Conservation (phyloP, 23 tunicate genomes). For the Clavelina lepadiformis region DNA sequence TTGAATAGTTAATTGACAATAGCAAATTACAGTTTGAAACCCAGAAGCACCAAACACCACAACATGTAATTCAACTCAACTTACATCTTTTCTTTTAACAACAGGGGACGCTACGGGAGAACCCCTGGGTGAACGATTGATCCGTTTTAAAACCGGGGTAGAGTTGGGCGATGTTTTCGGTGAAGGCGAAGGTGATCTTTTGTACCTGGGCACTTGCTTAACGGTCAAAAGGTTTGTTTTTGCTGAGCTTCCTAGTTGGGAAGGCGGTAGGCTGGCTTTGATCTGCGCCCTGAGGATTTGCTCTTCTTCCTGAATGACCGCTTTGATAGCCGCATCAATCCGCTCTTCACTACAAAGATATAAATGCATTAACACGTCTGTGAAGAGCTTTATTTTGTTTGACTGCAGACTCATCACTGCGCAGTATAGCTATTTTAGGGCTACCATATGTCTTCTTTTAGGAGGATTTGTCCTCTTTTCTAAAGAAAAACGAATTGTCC, state of each 20-base stretch:
- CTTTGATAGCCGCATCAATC: constrained; percentile 9
- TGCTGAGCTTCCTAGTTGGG: neutral
- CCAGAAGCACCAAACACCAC: too few species aligned
- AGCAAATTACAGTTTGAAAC: too few species aligned
- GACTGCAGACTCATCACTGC: too few species aligned
- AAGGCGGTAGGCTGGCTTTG: neutral
- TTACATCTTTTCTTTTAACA: neutral
- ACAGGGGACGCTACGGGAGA: constrained; percentile 8
- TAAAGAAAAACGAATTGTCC: too few species aligned
- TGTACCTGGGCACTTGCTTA: neutral
- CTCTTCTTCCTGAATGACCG: constrained; percentile 25
- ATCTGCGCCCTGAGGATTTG: neutral
- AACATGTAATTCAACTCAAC: too few species aligned
- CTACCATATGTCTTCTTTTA: too few species aligned
- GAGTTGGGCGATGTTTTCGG: neutral
- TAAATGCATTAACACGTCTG: too few species aligned
- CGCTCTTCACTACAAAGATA: constrained; percentile 10
- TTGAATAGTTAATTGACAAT: too few species aligned
- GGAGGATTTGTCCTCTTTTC: too few species aligned
- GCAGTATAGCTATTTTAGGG: too few species aligned
- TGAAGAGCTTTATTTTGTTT: too few species aligned
- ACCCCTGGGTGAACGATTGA: neutral
- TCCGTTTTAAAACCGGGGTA: neutral
- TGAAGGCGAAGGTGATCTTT: constrained; percentile 16
- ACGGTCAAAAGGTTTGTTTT: neutral